Percentiles rank a stretch among this genome's conserved stretches.
Evolutionary conservation across 2,888 invertebrate genomes (phyloP).

Genomic region (Pristionchus fissidentatus): DNA sequence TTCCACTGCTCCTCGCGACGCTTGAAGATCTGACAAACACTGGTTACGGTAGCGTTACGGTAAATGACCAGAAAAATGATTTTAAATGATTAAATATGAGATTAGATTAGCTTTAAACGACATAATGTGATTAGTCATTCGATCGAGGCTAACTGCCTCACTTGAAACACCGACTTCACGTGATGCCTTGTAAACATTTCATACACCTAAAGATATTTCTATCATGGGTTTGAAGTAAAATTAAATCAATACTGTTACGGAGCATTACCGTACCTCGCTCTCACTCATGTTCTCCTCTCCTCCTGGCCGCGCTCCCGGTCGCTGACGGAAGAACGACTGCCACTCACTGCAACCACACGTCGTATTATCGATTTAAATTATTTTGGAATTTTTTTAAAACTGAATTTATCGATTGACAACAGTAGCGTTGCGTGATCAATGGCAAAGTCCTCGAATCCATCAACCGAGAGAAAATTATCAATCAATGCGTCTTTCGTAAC

Average conservation of each 20-base stretch:
- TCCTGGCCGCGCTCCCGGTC: neutral
- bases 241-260: neutral
- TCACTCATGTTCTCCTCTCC: conserved; percentile 48
- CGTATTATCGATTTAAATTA: neutral
- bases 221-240: neutral
- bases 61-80: too few species aligned
- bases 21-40: conserved; percentile 48
- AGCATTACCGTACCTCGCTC: neutral
- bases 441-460: too few species aligned
- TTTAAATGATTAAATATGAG: neutral
- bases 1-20: conserved; percentile 59
- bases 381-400: too few species aligned
- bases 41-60: too few species aligned
- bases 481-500: too few species aligned
- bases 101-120: neutral
- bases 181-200: neutral
- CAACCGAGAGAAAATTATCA: too few species aligned
- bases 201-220: neutral
- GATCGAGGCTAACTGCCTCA: neutral
- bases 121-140: neutral
- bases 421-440: too few species aligned
- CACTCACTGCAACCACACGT: conserved; percentile 35
- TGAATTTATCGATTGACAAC: too few species aligned
- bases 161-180: too few species aligned
- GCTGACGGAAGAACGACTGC: conserved; percentile 20